phyloP scores from a whole-genome alignment of 2,888 invertebrate species.

The Neoascia interrupta region DNA sequence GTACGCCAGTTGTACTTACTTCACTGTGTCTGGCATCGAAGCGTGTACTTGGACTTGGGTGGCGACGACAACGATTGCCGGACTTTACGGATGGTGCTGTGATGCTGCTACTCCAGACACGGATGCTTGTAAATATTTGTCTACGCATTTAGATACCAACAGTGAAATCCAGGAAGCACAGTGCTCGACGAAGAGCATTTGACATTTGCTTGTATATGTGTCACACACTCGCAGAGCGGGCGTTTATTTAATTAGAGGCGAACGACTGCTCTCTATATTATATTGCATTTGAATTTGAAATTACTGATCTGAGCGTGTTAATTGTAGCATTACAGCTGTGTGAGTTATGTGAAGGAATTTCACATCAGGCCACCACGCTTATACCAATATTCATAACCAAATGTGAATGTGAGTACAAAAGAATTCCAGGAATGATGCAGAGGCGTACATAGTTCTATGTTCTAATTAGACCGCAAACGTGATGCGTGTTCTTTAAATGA shows the following conservation, averaged over 20 bases:
- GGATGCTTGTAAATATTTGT: slow-evolving; percentile 67
- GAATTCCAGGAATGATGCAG: background rate
- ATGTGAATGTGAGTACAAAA: no score
- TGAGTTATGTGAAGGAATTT: slow-evolving; percentile 26
- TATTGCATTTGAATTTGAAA: no score
- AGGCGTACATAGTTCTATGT: no score
- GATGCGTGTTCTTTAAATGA: no score
- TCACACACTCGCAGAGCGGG: slow-evolving; percentile 25
- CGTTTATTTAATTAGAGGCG: slow-evolving; percentile 53
- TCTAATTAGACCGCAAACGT: no score
- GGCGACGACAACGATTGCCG: no score
- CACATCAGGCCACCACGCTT: slow-evolving; percentile 23
- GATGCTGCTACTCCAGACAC: slow-evolving; percentile 28
- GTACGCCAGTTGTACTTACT: slow-evolving; percentile 52
- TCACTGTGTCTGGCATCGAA: slow-evolving; percentile 41
- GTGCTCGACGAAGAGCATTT: slow-evolving; percentile 27
- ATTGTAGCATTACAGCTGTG: slow-evolving; percentile 53
- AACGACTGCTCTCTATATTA: background rate
- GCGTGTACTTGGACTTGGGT: slow-evolving; percentile 40
- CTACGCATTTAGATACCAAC: slow-evolving; percentile 62
- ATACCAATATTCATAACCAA: no score
- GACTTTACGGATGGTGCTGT: background rate
- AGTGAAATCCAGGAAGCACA: slow-evolving; percentile 63
- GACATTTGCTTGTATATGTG: background rate
- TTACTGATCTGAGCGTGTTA: slow-evolving; percentile 44